Evolutionary conservation across 2,113 vertebrate genomes (phyloP).

Genomic region (Scartelaos histophorus): DNA sequence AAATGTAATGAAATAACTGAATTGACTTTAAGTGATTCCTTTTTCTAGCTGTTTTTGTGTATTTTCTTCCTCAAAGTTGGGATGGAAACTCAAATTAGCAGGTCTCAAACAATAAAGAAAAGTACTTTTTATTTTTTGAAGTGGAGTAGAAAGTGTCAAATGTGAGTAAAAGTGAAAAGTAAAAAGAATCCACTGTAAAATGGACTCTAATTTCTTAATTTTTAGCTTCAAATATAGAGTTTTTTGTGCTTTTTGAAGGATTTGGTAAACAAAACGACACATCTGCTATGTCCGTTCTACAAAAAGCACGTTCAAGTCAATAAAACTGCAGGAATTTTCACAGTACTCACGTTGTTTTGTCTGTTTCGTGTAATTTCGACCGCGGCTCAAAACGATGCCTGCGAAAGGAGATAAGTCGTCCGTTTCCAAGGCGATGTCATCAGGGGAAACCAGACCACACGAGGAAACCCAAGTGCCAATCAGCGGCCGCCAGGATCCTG

Average conservation of each 20-base stretch:
- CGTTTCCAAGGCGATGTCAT: neutral
- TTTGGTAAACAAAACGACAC: neutral
- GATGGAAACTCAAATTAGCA: no score
- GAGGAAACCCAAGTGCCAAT: neutral
- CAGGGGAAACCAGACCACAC: neutral
- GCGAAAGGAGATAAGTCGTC: neutral
- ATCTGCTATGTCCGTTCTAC: neutral
- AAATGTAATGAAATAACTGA: no score
- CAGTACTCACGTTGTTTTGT: neutral
- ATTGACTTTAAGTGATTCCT: no score
- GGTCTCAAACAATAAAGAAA: no score
- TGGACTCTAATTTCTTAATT: no score
- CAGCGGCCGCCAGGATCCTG: neutral
- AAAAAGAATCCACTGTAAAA: no score
- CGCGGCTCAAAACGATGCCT: neutral
- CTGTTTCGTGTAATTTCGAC: neutral
- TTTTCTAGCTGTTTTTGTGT: no score
- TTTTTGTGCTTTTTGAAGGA: neutral
- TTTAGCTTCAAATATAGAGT: neutral
- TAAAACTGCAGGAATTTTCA: neutral
- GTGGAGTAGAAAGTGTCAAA: no score
- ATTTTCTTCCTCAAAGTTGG: no score
- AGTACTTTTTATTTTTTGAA: no score
- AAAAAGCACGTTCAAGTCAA: conserved; percentile 5
- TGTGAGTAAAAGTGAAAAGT: no score